These are phyloP conservation scores for Cyphomyrus discorhynchus DNA, from an alignment of 2,113 vertebrate genomes.

Conservation along the genomic window DNA sequence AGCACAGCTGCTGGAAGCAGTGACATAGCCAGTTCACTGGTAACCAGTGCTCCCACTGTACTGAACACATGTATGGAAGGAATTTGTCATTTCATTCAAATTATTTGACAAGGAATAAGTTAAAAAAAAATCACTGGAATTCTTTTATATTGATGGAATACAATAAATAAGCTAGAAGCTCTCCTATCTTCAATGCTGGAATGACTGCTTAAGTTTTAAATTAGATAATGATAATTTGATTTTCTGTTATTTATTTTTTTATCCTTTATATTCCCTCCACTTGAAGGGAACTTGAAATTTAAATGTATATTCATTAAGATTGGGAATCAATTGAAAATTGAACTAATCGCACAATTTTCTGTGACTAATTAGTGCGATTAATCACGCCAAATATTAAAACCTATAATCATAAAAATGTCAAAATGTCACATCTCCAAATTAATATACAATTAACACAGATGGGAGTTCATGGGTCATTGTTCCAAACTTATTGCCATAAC, in stretches of 20 bases:
- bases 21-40: neutral
- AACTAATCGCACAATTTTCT: neutral
- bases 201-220: neutral
- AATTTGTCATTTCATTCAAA: neutral
- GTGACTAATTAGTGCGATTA: neutral
- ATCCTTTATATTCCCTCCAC: neutral
- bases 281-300: neutral
- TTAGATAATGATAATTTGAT: neutral
- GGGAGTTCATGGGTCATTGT: neutral
- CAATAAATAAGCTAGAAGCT: neutral
- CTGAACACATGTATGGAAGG: neutral
- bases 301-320: neutral
- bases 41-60: neutral
- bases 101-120: neutral
- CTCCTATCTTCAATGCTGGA: neutral
- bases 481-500: neutral
- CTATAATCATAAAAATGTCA: neutral
- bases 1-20: neutral
- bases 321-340: neutral
- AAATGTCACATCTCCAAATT: neutral
- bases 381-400: neutral
- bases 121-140: neutral
- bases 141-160: neutral
- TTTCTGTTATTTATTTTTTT: too few species aligned
- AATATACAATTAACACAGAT: neutral